Conservation (phyloP, 2,797 vertebrate genomes). For the Echiichthys vipera region DNA sequence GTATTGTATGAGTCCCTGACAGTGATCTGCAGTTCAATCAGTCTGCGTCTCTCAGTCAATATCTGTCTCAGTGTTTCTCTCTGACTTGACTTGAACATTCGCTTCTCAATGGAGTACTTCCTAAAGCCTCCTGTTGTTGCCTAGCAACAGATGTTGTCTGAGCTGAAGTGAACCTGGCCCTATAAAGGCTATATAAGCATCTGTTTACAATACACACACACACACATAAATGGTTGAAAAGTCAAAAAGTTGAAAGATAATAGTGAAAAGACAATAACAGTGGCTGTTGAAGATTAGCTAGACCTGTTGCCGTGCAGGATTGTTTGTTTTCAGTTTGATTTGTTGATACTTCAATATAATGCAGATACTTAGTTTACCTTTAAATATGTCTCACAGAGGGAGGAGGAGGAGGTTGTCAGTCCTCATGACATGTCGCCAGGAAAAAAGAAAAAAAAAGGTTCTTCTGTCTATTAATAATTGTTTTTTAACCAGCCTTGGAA, state of each 20-base stretch:
- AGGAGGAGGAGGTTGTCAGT: constrained; percentile 30
- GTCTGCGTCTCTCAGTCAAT: constrained; percentile 15
- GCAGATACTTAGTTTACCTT: constrained; percentile 28
- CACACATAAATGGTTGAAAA: neutral
- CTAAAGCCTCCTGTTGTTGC: constrained; percentile 82
- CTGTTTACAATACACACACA: constrained; percentile 59
- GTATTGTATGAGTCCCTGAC: neutral
- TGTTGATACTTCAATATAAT: neutral
- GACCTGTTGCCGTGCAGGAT: neutral
- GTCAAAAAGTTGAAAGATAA: too few species aligned
- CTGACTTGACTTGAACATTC: constrained; percentile 65
- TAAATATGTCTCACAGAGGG: neutral
- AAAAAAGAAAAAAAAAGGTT: neutral
- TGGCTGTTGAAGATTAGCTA: constrained; percentile 5
- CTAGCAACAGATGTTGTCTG: constrained; percentile 86
- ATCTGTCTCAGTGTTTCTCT: constrained; percentile 33
- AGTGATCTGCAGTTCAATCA: neutral
- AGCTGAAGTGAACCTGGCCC: constrained; percentile 75
- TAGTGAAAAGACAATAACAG: neutral
- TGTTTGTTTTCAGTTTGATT: constrained; percentile 11
- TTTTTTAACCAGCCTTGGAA: constrained; percentile 51
- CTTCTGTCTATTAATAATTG: constrained; percentile 64
- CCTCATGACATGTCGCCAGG: constrained; percentile 16
- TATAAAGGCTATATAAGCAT: constrained; percentile 56
- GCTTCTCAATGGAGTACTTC: constrained; percentile 79